Percentiles rank a stretch among this genome's conserved stretches.
phyloP scores from a whole-genome alignment of 2,888 invertebrate species.

The Cremastinae sp. region DNA sequence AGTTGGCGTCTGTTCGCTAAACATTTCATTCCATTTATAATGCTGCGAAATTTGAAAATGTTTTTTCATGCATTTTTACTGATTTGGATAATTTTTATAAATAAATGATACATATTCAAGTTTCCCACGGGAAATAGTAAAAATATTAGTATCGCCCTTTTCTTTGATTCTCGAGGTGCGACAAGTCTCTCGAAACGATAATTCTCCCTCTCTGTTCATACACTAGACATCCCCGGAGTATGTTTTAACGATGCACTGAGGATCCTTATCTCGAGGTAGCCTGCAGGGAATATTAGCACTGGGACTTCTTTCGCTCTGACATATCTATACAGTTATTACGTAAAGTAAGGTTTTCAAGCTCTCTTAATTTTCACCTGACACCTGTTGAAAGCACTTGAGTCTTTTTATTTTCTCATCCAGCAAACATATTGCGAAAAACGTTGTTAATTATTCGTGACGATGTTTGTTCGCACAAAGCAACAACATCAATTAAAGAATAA shows the following conservation, averaged over 20 bases:
- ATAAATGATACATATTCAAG: too few relatives aligned
- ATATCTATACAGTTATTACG: not conserved
- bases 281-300: slow-evolving; percentile 13
- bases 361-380: slow-evolving; percentile 15
- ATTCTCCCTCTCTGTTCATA: not conserved
- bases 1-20: too few relatives aligned
- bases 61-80: too few relatives aligned
- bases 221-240: not conserved
- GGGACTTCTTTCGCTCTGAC: slow-evolving; percentile 8
- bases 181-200: not conserved
- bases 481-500: too few relatives aligned
- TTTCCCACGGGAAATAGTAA: slow-evolving; percentile 1
- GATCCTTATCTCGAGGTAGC: slow-evolving; percentile 19
- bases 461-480: not conserved
- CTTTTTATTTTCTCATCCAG: not conserved
- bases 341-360: not conserved
- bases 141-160: not conserved
- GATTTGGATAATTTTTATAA: too few relatives aligned
- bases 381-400: not conserved
- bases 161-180: slow-evolving; percentile 5
- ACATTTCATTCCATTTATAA: too few relatives aligned
- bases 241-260: slow-evolving; percentile 11
- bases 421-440: too few relatives aligned
- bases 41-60: too few relatives aligned
- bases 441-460: not conserved